Base-by-base conservation (phyloP, 2,797 vertebrate genomes). In the Lutra lutra region DNA sequence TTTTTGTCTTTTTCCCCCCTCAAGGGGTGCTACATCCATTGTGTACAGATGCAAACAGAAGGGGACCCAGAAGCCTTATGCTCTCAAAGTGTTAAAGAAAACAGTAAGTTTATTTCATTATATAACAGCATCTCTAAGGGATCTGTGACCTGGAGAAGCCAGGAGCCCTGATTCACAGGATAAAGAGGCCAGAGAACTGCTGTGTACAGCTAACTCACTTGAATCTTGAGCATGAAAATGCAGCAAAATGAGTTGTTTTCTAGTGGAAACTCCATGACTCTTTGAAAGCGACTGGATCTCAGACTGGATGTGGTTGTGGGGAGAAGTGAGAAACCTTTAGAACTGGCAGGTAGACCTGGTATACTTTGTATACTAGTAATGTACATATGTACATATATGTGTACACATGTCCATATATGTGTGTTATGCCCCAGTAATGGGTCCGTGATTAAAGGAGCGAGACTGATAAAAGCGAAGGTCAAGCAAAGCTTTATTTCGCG, bases 81-180 rank as follows among this genome's bases (percentile, higher is more conserved):
- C 99, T 97, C 90, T 99, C 98, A 99, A 99, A 99, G 99, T 99
- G 98, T 98, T 99, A 98, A 99, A 99, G 98, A 99, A 99, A 99
- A 99, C 99, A 98, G 99, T 99, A 98, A 99, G 99, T 99, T 89
- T 80, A 46, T 95, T 96, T 97, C 38, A n/a, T 95, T 98, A 75
- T 94, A 79, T 96, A 90, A 78, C 92, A 94, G 21, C 54, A 78
- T 93, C 85, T 97, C 68, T 56, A 89, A 95, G 80, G 86, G 46
- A 75, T 58, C 3, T 27, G 27, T 93, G 72, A 38, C 40, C 29
- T 84, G 73, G 40, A 88, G 70, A 58, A 79, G 25, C 46, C 48
- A 85, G 82, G 48, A 35, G 10, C 7, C 68, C 46, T 54, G 38
- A 83, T 48, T 82, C 6, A 9, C 72, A 90, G 73, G 35, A 51